phyloP scores from a whole-genome alignment of 1,140 invertebrate genomes.

The Pygmarrhopalites habei region DNA sequence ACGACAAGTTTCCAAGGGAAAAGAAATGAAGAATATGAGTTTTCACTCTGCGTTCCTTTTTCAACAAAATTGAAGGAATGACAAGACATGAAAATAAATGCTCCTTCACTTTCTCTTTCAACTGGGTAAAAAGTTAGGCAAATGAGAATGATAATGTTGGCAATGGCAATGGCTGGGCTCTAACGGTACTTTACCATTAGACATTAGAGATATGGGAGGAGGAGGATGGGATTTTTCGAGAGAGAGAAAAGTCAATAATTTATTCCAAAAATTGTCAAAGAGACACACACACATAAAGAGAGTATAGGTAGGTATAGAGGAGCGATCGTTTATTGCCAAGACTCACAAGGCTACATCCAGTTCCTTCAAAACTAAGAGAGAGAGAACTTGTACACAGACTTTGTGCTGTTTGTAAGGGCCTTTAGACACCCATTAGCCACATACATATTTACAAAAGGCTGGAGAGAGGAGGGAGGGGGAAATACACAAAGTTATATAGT shows the following conservation, averaged over 20 bases:
- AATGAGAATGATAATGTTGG: background rate
- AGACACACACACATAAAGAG: background rate
- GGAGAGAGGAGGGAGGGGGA: background rate
- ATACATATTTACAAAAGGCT: background rate
- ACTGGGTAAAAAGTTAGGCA: background rate
- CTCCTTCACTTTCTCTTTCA: no score
- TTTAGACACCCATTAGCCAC: no score
- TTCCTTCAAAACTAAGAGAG: no score
- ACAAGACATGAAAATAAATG: background rate
- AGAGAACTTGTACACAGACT: background rate
- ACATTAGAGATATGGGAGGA: no score
- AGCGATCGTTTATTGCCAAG: no score
- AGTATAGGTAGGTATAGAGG: background rate
- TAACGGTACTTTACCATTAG: no score
- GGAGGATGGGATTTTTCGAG: background rate
- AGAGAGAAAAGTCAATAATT: conserved; percentile 6
- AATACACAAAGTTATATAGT: conserved; percentile 1
- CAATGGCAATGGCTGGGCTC: no score
- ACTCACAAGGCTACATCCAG: no score
- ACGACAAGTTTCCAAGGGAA: background rate
- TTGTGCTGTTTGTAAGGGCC: no score
- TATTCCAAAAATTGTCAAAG: background rate
- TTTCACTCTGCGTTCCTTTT: background rate
- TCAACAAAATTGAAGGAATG: background rate
- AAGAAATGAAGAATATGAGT: no score